Evolutionary conservation across 2,113 vertebrate species (phyloP), one percentile per base, ranked within the genome.

Genomic region (Aythya baeri): DNA sequence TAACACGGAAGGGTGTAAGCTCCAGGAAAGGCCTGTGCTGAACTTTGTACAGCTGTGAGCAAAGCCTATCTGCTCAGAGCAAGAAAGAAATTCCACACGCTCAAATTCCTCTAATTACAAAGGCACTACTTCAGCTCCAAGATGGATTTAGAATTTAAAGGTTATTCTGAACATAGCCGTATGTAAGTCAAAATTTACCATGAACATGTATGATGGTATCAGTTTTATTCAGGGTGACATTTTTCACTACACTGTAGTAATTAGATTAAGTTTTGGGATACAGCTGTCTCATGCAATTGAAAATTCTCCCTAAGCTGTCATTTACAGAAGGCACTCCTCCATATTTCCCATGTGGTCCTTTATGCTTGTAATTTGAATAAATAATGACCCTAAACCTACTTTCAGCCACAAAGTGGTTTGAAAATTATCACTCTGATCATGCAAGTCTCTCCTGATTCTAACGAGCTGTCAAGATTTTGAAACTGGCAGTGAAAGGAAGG

Each of bases 261-360:
- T 96, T 95, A 86, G 79, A 94, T 97, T 93, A 95, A 85, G 73
- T 88, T 95, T 95, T 3, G 2, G 94, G 89, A 93, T 74, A 61
- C 95, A 94, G 95, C 94, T 96, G 94, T 90, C 94, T 96, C 65
- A 17, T n/a, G 66, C 94, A 96, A 96, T 95, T 91, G 78, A 67
- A 89, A 83, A 73, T 46, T 43, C 94, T 96, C 95, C 95, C 92
- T 76, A 73, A 85, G 86, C 94, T 88, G 88, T 95, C 96, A 89
- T 94, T 94, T 92, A 38, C 32, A 38, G 94, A 61, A 96, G 94
- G 93, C 89, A 68, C 83, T 95, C 79, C 84, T 87, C 91, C 83
- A 4, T 74, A 62, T 95, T 91, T 89, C 96, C 94, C 94, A 74
- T 77, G 95, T 63, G 93, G 89, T 83, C 81, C 88, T 61, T 93